Evolutionary conservation across 2,888 invertebrate species (phyloP), one percentile per base, ranked within the genome.

Genomic region (Agonopterix alstromeriana): DNA sequence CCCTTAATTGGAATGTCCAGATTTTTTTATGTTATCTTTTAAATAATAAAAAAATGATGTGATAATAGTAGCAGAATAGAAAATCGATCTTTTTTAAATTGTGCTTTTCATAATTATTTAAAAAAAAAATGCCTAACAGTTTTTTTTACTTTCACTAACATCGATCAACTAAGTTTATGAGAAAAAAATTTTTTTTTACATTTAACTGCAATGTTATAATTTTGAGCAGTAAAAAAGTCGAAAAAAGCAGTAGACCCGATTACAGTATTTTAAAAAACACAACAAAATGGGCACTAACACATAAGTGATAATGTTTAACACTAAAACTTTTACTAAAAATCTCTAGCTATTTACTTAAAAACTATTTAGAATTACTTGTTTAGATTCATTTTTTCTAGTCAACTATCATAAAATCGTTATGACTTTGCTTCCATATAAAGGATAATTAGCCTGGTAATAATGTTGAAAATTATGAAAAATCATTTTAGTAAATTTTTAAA

Each of bases 1-100:
- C 27, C 27, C 27, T 27, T 7, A 60, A 54, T 66, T 85, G 85
- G 85, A 85, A 85, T 85, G 85, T 85, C 78, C 79, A 63, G 74
- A 11, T 58, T 49, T 35, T 17, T 43, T 46, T 47, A 42, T 45
- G 40, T 11, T 36, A 36, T 40, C 27, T 17, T 27, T 9, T 42
- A 12, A 42, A 27, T 12, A 11, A 42, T 42, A 42, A 27, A 17
- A 27, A 43, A 43, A 27, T 43, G 43, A 5, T 10, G 45, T 35
- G 45, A 45, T 45, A 36, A 45, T 36, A 11, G 12, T 42, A 42
- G 42, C 11, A 38, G 36, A 40, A 48, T 36, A 36, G 40, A 41
- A 35, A 12, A 42, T n/a, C 14, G 42, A 11, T 11, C 10, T 35
- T 36, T 38, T 38, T 38, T n/a, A 38, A 9, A 41, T 50, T 53